Conservation (phyloP, 30 jellyfish, hydroid and myxozoan genomes). For the Aurelia sp. region DNA sequence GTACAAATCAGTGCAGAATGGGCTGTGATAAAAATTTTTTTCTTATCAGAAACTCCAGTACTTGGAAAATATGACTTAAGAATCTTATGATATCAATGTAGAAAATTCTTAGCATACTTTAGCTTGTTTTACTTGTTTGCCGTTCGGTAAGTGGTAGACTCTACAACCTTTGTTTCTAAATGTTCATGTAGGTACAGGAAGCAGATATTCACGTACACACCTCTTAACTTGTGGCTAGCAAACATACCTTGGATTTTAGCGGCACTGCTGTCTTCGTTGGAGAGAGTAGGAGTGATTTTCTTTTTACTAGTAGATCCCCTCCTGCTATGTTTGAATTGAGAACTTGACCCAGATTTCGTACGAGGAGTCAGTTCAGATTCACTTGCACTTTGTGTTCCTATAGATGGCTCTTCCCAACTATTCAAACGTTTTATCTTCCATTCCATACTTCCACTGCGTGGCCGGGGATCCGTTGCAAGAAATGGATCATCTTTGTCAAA, state of each 20-base stretch:
- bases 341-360: slow-evolving; percentile 38
- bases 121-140: no score
- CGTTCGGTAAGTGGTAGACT: no score
- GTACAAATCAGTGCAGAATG: no score
- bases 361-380: slow-evolving; percentile 83
- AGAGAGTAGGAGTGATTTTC: slow-evolving; percentile 34
- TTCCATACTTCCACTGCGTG: slow-evolving; percentile 59
- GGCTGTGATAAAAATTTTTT: no score
- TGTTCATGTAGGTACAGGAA: no score
- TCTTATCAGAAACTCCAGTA: no score
- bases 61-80: no score
- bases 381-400: slow-evolving; percentile 69
- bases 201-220: no score
- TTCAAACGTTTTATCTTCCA: slow-evolving; percentile 48
- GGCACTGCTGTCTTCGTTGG: neutral
- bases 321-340: slow-evolving; percentile 37
- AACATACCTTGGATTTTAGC: slow-evolving; percentile 26
- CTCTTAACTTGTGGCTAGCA: neutral
- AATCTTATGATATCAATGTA: no score
- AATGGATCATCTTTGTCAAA: slow-evolving; percentile 78
- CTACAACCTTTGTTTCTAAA: no score
- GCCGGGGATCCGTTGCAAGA: slow-evolving; percentile 77
- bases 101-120: no score
- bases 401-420: slow-evolving; percentile 83
- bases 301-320: slow-evolving; percentile 48